Evolutionary conservation across 1,140 invertebrate genomes (phyloP), one percentile per base, ranked within the genome.

Genomic region (Atopsyche davidsoni): DNA sequence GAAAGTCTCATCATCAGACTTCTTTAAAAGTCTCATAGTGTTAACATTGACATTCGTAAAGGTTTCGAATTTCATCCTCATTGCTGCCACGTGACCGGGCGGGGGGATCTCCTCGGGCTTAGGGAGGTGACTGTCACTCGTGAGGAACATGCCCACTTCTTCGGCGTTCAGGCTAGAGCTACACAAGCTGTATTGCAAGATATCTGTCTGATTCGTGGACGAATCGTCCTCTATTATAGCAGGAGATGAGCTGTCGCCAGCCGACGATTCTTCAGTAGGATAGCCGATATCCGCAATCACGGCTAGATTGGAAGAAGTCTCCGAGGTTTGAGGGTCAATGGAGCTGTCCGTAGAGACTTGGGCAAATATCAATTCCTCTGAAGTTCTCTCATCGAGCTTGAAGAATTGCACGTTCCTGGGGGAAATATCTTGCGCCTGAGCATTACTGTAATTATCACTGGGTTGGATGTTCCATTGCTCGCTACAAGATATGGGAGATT

Each of bases 11-110:
- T 46, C 48, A 18, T 58, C 56, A 14, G 42, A 40, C 34, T 51
- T 58, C 28, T 52, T 58, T 31, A 51, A 39, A 23, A 58, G 51
- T 39, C 56, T 42, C 51, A 54, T 54, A 11, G 48, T 51, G 44
- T 42, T 53, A 11, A 49, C 23, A 38, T 50, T 57, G 13, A 58
- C 44, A 43, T 48, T 54, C n/a, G 70, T 74, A 64, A 74, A 69
- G 24, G 66, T 72, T 55, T 74, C 72, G 56, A 72, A 74, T 9
- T 66, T 59, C 34, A 72, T 70, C 13, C 70, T 51, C 72, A 74
- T 72, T 9, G 72, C 72, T 1, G 72, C 72, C 51, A 74, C 72
- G 59, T 74, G 72, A 6, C 72, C 72, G 1, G 72, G 67, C 11
- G 49, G 42, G 6, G 57, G 57, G 4, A 42, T 35, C 18, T 58